Evolutionary conservation across 1,140 invertebrate genomes (phyloP), one percentile per base, ranked within the genome.

Genomic region (Nasonia giraulti): DNA sequence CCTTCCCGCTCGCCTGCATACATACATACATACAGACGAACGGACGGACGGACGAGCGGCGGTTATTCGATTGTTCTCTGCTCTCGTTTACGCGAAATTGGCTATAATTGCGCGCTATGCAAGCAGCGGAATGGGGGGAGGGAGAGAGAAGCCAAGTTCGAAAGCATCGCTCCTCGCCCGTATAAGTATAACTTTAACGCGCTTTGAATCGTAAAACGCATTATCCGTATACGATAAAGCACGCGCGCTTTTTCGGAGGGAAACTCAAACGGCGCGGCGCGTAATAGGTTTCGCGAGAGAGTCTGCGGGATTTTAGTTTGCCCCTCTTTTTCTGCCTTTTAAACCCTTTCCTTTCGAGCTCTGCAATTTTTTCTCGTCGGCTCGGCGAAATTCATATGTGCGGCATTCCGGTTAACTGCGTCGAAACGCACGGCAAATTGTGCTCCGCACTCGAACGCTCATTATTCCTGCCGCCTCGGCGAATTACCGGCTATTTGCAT

Each of bases 31-130:
- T 31, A 20, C 74, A 27, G 7, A 55, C n/a, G 27, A 0, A 47
- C 76, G 12, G 23, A 17, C 47, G 5, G 23, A 40, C 74, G 4
- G 8, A 33, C 76, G 20, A 37, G 33, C 23, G 7, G 62, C 85
- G 85, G 86, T 83, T 87, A 88, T 87, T 87, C 80, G 82, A 89
- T 89, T 89, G 88, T 90, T 89, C 87, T 88, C 87, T 88, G 87
- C 86, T 89, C 87, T 86, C 85, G 85, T 90, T 91, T 88, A 87
- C 86, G 84, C 87, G 87, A 89, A 89, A 88, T 87, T 89, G 86
- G 86, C 85, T 87, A 88, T 91, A 91, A 91, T 91, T 90, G 90
- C 75, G 87, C 85, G 77, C 83, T 85, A 84, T 37, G 82, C 73
- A 85, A 84, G 75, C 86, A 83, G 81, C 84, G 84, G 88, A 84